Base-by-base conservation (phyloP, 1,140 invertebrate genomes). In the Xylocopa sonorina region DNA sequence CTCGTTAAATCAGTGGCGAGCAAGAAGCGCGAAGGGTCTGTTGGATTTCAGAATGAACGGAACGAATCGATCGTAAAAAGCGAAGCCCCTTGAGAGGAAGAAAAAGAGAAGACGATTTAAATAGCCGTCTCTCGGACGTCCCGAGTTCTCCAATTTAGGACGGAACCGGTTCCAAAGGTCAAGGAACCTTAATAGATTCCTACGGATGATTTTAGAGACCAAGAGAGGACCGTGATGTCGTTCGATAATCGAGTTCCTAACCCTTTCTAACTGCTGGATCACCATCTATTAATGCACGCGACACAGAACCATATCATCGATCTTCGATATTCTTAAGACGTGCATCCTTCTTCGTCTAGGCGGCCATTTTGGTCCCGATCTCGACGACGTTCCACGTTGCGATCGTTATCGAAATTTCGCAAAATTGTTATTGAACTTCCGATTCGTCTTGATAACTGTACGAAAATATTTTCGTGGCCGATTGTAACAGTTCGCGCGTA, bases 141-240 rank as follows among this genome's bases (percentile, higher is more conserved):
- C 1, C 46, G 18, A n/a, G 60, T 66, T 43, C 34, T 60, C 72
- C 16, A 43, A 63, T 66, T 55, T 66, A 43, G 24, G 60, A 43
- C 66, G 7, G 12, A 75, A 75, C 73, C 73, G 73, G 73, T 75
- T 75, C 27, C 24, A 18, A 12, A 43, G 62, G 38, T 75, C 60
- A 75, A 50, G 46, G 60, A 75, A 75, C 73, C 24, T 16, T 5
- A 7, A 75, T 75, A 55, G 62, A 43, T 66, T 43, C 62, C 27
- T 34, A 3, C 5, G 24, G 48, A 16, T 55, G 66, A 75, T 66
- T 66, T 53, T 55, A 51, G 24, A 55, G 29, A 43, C 60, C 2
- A 32, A n/a, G 55, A 38, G 27, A 43, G 9, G 18, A 29, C 9
- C 24, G 6, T 50, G 24, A 21, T 3, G 3, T 60, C 12, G 16